These are phyloP conservation scores for Miniopterus natalensis DNA, from an alignment of 2,113 vertebrate species.

Conservation along the genomic window DNA sequence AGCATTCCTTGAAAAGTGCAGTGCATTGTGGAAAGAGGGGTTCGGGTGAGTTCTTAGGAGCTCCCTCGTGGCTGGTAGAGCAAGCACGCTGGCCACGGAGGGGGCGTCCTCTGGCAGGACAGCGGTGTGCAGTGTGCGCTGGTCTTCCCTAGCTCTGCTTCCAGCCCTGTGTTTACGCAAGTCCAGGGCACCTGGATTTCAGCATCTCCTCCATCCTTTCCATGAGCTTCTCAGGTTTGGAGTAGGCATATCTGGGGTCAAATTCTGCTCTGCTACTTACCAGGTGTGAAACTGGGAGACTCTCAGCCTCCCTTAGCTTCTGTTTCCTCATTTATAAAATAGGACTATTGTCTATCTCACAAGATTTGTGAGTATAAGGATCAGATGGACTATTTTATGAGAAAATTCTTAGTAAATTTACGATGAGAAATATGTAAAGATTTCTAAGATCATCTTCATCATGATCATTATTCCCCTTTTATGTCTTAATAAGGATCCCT, in stretches of 20 bases:
- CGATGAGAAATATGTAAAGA: not conserved
- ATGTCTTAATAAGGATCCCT: not conserved
- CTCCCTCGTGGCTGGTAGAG: not conserved
- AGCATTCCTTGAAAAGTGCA: not conserved
- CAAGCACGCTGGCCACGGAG: not conserved
- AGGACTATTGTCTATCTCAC: not conserved
- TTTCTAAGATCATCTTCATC: not conserved
- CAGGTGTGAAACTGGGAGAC: not conserved
- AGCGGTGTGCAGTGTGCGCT: no score
- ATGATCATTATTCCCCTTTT: not conserved
- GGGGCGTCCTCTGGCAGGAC: not conserved
- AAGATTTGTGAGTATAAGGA: not conserved
- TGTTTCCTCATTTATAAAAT: not conserved
- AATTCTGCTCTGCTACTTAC: not conserved
- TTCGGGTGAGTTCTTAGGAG: not conserved
- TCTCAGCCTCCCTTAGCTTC: not conserved
- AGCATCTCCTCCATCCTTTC: not conserved
- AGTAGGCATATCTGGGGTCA: not conserved
- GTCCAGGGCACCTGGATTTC: not conserved
- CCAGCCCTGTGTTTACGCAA: not conserved
- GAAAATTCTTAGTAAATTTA: not conserved
- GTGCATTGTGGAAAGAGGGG: not conserved
- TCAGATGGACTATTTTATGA: conserved; percentile 1
- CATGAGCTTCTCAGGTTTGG: not conserved
- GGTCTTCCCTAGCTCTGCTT: not conserved